Conservation (phyloP, 1,140 invertebrate genomes). For the Brachionus manjavacas region DNA sequence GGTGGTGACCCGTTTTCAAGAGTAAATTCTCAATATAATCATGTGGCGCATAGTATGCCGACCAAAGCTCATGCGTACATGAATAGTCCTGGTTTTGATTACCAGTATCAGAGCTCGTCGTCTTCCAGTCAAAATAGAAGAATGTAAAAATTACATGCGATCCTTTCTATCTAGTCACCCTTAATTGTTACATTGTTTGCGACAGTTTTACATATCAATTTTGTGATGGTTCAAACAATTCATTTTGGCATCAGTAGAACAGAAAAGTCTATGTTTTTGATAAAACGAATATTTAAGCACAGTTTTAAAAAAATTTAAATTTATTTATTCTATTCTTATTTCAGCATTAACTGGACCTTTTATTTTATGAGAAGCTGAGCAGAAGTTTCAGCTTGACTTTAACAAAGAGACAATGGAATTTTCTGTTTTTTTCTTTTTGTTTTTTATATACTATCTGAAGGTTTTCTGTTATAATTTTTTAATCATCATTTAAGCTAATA, state of each 20-base stretch:
- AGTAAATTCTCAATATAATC: constrained; percentile 31
- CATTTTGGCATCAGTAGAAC: neutral
- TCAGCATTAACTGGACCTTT: neutral
- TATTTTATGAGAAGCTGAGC: neutral
- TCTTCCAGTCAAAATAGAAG: constrained; percentile 32
- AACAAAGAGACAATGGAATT: neutral
- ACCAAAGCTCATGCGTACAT: neutral
- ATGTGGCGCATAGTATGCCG: neutral
- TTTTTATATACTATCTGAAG: neutral
- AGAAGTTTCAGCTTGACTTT: neutral
- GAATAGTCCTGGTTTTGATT: neutral
- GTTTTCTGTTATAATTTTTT: neutral
- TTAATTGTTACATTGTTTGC: neutral
- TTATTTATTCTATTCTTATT: neutral
- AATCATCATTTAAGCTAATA: neutral
- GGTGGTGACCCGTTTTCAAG: neutral
- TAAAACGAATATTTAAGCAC: neutral
- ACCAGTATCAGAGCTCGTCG: neutral
- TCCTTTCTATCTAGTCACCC: neutral
- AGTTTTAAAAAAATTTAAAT: neutral
- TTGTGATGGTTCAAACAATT: neutral
- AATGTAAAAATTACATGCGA: neutral
- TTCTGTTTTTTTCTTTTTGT: neutral
- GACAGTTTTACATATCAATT: neutral
- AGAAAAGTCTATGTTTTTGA: neutral